Evolutionary conservation across 2,888 invertebrate genomes (phyloP).

Genomic region (Lasioglossum marginatum): DNA sequence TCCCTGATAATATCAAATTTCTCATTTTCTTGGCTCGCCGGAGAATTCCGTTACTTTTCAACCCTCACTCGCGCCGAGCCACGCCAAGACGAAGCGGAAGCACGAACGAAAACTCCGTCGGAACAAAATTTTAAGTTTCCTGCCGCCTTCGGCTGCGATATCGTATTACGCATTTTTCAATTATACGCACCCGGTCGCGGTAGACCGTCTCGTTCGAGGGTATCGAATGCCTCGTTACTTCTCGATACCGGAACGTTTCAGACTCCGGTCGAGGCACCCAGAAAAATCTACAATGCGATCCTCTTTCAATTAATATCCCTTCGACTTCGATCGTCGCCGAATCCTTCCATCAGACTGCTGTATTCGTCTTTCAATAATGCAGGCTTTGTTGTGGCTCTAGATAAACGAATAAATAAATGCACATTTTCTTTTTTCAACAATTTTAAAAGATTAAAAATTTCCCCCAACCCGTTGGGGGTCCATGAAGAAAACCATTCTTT

Average conservation of each 20-base stretch:
- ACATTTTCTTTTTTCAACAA: too few species aligned
- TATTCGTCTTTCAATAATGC: neutral
- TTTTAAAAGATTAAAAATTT: too few species aligned
- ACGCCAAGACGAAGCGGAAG: neutral
- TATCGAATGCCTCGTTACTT: constrained; percentile 65
- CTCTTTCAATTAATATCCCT: neutral
- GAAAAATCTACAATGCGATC: constrained; percentile 1
- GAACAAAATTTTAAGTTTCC: constrained; percentile 39
- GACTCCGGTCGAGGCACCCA: neutral
- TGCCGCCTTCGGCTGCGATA: constrained; percentile 16
- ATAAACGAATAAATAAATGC: neutral
- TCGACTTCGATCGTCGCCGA: neutral
- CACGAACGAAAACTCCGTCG: constrained; percentile 30
- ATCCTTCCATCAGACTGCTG: neutral
- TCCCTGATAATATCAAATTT: constrained; percentile 46
- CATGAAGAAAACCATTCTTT: too few species aligned
- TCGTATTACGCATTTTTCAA: constrained; percentile 65
- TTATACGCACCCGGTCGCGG: constrained; percentile 51
- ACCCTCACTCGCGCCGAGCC: constrained; percentile 4
- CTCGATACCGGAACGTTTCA: constrained; percentile 43
- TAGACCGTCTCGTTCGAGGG: constrained; percentile 31
- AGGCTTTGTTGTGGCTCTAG: rapidly evolving
- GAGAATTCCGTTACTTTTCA: constrained; percentile 45
- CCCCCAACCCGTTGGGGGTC: too few species aligned
- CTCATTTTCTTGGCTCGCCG: constrained; percentile 43